Evolutionary conservation across 2,113 vertebrate species (phyloP).

Genomic region (human): GRCh38 chr3:54531001-54531500

Average conservation of each 20-base stretch:
- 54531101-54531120: neutral
- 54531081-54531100: neutral
- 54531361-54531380: constrained; percentile 82
- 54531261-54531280: constrained; percentile 49
- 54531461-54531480: constrained; percentile 73
- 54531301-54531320: constrained; percentile 73
- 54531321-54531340: constrained; percentile 74
- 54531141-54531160: constrained; percentile 25
- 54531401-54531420: constrained; percentile 81
- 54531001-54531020: neutral
- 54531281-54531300: constrained; percentile 65
- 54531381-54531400: constrained; percentile 85
- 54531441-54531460: constrained; percentile 83
- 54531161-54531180: constrained; percentile 6
- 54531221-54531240: constrained; percentile 61
- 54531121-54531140: constrained; percentile 51
- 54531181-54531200: constrained; percentile 73
- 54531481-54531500: constrained; percentile 66
- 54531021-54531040: neutral
- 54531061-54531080: neutral
- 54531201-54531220: constrained; percentile 63
- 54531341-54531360: constrained; percentile 78
- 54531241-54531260: constrained; percentile 76
- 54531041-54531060: neutral
- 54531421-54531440: constrained; percentile 80